Evolutionary conservation across 2,113 vertebrate genomes (phyloP), one percentile per base, ranked within the genome.

Genomic region (Physeter macrocephalus): DNA sequence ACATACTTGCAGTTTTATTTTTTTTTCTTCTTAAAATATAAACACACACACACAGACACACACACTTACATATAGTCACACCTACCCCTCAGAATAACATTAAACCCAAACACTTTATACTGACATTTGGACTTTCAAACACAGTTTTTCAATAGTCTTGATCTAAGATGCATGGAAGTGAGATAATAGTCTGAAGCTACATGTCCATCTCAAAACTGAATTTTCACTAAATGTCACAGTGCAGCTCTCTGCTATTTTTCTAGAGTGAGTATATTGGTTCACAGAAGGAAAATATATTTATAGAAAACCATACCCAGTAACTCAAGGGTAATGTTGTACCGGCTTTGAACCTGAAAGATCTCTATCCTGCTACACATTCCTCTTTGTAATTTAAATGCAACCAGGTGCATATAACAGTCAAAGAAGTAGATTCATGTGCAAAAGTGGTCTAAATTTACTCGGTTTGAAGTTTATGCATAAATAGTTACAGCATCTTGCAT

Each of bases 171-270:
- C 41, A 84, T 66, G 36, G 29, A 87, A 75, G 17, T 77, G 27
- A 87, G 78, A 75, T 77, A 96, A 92, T 81, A 88, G 66, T 96
- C 81, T 90, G 43, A 97, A 90, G 20, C 14, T 34, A 67, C 64
- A 90, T 87, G 69, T 67, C 69, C 71, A 95, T 77, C 96, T 97
- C 57, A 93, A 93, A 96, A 75, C 72, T 57, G 67, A 93, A 89
- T 95, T 94, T 95, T 90, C 29, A 46, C 20, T 84, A 97, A 97
- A 97, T 88, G 89, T 96, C 90, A 97, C 12, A 67, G 23, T 77
- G 41, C 41, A 43, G 4, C 31, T 90, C 39, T 83, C 36, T 66
- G 66, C 9, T 54, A 8, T 64, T 96, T 96, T 90, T 90, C 80
- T 82, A 59, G 27, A 90, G 7, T 92, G 23, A 66, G 39, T 84